Evolutionary conservation across 2,113 vertebrate genomes (phyloP), one percentile per base, ranked within the genome.

Genomic region (Scytalopus superciliaris): DNA sequence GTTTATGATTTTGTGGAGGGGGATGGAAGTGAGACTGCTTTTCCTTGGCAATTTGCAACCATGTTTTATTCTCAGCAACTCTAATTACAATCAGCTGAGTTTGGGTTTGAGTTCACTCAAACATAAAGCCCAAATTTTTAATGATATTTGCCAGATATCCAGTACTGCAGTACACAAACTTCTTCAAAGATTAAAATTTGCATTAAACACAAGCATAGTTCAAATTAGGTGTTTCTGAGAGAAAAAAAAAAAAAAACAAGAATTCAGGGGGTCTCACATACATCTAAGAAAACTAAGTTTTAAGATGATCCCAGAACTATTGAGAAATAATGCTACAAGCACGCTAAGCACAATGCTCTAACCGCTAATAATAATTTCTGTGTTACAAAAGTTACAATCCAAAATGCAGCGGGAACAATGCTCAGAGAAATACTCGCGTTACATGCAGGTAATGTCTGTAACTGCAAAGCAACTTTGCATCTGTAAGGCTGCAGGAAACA

Each of bases 1-100:
- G 86, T 93, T 95, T 92, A 92, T 81, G 80, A 89, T 93, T 89
- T 84, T 93, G 44, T 76, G 88, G 69, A 93, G 33, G 60, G 88
- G 17, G 35, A 28, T 84, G 64, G 87, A 93, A 92, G 27, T 27
- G 52, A 92, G 59, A 70, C 33, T 90, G 60, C 40, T 92, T 93
- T 94, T 95, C 45, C 69, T 89, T 94, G 93, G 86, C 83, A 84
- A 45, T 93, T 94, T 89, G 39, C 80, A 92, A 28, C 13, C 28
- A 66, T 7, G 18, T 93, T 94, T 94, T 96, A 84, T 84, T 93
- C 86, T 92, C 90, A 89, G 60, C 49, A 87, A 62, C 40, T 89
- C 37, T 95, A 95, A 96, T 94, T 94, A 91, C 87, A 93, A 75
- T 95, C 94, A 95, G 92, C 80, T 96, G 96, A 95, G 42, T 87